phyloP scores from a whole-genome alignment of 1,140 invertebrate species.

The Drosophila repleta region DNA sequence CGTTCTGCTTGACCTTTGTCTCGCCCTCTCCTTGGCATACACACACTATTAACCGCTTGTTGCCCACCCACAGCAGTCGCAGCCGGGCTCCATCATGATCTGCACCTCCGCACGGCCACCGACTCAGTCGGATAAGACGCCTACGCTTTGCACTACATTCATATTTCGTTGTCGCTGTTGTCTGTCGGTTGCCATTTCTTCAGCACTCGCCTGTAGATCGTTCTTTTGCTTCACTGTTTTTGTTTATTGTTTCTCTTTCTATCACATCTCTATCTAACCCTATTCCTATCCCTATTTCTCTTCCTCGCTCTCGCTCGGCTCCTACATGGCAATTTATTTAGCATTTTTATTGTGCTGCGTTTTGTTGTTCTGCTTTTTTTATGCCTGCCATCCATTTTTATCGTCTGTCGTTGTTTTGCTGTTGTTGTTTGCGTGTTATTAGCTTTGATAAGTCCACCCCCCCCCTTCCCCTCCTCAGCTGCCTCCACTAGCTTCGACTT shows the following conservation, averaged over 20 bases:
- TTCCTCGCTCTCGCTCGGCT: slow-evolving; percentile 29
- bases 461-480: slow-evolving; percentile 5
- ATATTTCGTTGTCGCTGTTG: slow-evolving; percentile 49
- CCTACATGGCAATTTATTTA: slow-evolving; percentile 68
- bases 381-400: slow-evolving; percentile 59
- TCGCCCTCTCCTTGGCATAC: slow-evolving; percentile 45
- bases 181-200: slow-evolving; percentile 41
- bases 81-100: slow-evolving; percentile 11
- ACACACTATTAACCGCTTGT: slow-evolving; percentile 11
- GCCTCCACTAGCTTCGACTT: slow-evolving; percentile 13
- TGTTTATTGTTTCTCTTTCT: slow-evolving; percentile 48
- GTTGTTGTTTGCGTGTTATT: slow-evolving; percentile 69
- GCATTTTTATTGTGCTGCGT: slow-evolving; percentile 71
- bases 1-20: slow-evolving; percentile 66
- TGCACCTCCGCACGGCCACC: slow-evolving; percentile 9
- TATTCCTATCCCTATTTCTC: slow-evolving; percentile 36
- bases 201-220: slow-evolving; percentile 20
- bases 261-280: slow-evolving; percentile 11
- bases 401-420: slow-evolving; percentile 27
- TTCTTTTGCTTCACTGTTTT: slow-evolving; percentile 15
- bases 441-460: slow-evolving; percentile 54
- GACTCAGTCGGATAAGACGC: slow-evolving; percentile 31
- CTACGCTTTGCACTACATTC: slow-evolving; percentile 76
- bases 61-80: slow-evolving; percentile 28
- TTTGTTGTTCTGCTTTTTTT: slow-evolving; percentile 72